A percentile compares a stretch with the other conserved stretches of the same genome.
phyloP scores from a whole-genome alignment of 2,113 vertebrate genomes.

The Ellobius talpinus region DNA sequence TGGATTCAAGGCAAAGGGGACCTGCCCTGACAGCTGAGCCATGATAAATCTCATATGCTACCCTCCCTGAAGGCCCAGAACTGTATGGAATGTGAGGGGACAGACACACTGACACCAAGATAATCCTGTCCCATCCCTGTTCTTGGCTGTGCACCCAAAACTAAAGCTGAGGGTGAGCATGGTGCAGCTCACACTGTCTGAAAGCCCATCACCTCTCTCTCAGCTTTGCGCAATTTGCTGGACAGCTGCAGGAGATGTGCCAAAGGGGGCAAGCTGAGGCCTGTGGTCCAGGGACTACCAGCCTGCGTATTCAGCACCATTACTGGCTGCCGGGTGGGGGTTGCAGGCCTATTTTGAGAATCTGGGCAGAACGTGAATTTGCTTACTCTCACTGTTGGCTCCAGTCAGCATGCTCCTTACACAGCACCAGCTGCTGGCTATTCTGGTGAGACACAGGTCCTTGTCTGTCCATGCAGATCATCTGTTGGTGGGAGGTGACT shows the following conservation, averaged over 20 bases:
- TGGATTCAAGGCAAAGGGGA: slow-evolving; percentile 64
- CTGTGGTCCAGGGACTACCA: not conserved
- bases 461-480: not conserved
- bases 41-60: slow-evolving; percentile 63
- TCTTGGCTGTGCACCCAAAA: not conserved
- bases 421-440: not conserved
- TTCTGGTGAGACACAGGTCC: not conserved
- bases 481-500: not conserved
- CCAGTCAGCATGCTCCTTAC: not conserved
- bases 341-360: not conserved
- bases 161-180: too few relatives aligned
- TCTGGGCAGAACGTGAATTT: not conserved
- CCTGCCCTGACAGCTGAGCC: slow-evolving; percentile 33
- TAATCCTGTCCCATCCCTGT: not conserved
- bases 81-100: not conserved
- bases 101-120: not conserved
- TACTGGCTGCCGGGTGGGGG: not conserved
- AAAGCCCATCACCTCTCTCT: not conserved
- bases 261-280: not conserved
- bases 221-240: not conserved
- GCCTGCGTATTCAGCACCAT: not conserved
- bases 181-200: too few relatives aligned
- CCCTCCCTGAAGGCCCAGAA: not conserved
- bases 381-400: not conserved
- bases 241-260: not conserved